Conservation (phyloP, 1,140 invertebrate species). For the Drosophila parvula region DNA sequence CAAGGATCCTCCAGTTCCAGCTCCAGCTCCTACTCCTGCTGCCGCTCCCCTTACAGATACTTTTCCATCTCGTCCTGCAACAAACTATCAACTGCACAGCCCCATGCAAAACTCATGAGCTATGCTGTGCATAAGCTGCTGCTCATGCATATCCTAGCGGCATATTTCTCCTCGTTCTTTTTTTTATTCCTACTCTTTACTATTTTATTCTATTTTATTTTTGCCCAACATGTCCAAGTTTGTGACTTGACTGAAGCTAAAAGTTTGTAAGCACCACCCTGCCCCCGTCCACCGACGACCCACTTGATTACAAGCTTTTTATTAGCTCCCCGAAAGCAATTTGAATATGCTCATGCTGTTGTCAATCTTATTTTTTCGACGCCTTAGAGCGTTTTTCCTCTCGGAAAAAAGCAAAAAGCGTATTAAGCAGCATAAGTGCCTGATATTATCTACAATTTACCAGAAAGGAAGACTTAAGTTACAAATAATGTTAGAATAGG, state of each 20-base stretch:
- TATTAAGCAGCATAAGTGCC: constrained; percentile 61
- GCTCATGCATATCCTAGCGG: constrained; percentile 74
- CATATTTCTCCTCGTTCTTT: constrained; percentile 55
- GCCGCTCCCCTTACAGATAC: constrained; percentile 17
- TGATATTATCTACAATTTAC: constrained; percentile 35
- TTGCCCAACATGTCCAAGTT: constrained; percentile 66
- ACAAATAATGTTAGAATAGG: constrained; percentile 8
- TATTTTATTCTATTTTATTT: constrained; percentile 25
- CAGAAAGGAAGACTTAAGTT: background rate
- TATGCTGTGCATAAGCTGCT: constrained; percentile 53
- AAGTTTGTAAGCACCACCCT: constrained; percentile 35
- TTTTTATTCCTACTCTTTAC: constrained; percentile 24
- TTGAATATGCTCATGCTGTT: constrained; percentile 70
- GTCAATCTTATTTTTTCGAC: constrained; percentile 58
- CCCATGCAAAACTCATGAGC: constrained; percentile 56
- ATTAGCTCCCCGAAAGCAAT: constrained; percentile 78
- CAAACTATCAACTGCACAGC: constrained; percentile 56
- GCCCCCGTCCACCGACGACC: constrained; percentile 13
- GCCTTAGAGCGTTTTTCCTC: constrained; percentile 47
- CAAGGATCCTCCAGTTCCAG: constrained; percentile 25
- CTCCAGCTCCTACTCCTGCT: background rate
- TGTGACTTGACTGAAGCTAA: constrained; percentile 63
- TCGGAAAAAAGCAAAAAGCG: constrained; percentile 32
- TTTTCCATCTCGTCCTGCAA: constrained; percentile 32
- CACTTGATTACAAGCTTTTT: constrained; percentile 79